These are phyloP conservation scores for Phymatocera aterrima DNA, from an alignment of 2,888 invertebrate species.

Conservation along the genomic window DNA sequence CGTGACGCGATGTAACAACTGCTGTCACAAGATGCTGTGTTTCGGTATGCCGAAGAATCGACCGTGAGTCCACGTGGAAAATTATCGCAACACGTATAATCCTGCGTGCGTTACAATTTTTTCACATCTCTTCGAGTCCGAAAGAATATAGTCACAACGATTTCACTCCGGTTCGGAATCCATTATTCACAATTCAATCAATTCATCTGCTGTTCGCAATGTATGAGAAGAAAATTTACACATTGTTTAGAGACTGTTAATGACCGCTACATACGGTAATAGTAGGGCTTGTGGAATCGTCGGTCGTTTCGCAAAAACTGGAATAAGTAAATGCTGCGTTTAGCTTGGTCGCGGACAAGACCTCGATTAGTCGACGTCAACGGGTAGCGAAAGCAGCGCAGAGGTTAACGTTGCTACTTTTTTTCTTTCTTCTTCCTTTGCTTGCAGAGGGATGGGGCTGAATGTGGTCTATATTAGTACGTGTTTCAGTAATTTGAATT, in stretches of 20 bases:
- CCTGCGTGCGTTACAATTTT: no score
- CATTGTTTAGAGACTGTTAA: not conserved
- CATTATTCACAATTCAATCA: not conserved
- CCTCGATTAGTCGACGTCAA: slow-evolving; percentile 43
- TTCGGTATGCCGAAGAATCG: no score
- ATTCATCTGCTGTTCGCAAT: not conserved
- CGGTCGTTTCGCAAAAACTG: slow-evolving; percentile 26
- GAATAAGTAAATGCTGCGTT: slow-evolving; percentile 43
- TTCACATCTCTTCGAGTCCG: no score
- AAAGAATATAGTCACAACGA: not conserved
- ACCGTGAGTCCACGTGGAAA: no score
- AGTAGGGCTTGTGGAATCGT: not conserved
- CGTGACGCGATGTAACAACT: not conserved
- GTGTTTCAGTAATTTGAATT: slow-evolving; percentile 46
- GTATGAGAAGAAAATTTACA: not conserved
- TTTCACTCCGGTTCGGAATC: not conserved
- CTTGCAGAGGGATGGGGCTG: not conserved
- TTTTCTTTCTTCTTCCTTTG: not conserved
- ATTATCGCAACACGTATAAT: no score
- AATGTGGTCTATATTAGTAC: slow-evolving; percentile 27
- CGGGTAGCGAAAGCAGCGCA: no score
- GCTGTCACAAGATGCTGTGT: no score
- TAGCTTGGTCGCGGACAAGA: slow-evolving; percentile 25
- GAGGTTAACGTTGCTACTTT: slow-evolving; percentile 13
- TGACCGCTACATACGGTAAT: not conserved